Evolutionary conservation across 2,113 vertebrate genomes (phyloP), one percentile per base, ranked within the genome.

Genomic region (Sardina pilchardus): DNA sequence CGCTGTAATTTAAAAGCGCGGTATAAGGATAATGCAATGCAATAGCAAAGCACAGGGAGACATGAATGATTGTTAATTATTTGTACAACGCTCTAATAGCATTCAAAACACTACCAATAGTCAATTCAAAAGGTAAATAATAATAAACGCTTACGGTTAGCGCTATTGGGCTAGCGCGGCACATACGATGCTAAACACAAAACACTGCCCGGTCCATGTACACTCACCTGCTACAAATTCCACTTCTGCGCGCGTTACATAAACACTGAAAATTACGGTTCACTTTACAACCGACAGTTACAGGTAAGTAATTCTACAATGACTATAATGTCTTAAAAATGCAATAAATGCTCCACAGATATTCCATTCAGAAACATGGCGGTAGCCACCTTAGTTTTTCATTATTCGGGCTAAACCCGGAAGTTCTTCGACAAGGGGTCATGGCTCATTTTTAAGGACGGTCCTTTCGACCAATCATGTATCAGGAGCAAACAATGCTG

Each of bases 281-380:
- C 17, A 17, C 21, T 36, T 14, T 39, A 78, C 26, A 78, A 36
- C 71, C 30, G 71, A 1, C 14, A 78, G 34, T 16, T 17, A 78
- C 71, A 36, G 71, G 71, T 78, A 36, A 14, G 12, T 14, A 78
- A 78, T 36, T 6, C 30, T 36, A 36, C 16, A 78, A 30, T 78
- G 30, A 78, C 9, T 14, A 36, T 71, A 71, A 93, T 80, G 87
- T 84, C 87, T 84, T 91, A 47, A 87, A 84, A 82, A 59, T 83
- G 75, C 39, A 86, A 83, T 91, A 87, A 91, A 91, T 93, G 91
- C 90, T 93, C 92, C 89, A 88, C 85, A 93, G 90, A 87, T 92
- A 92, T 89, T 92, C 92, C 91, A 93, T 93, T 93, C 90, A 90
- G 90, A 93, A 95, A 94, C 94, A 95, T 95, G 93, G 94, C 94